These are phyloP conservation scores for Pelecanus crispus DNA, from an alignment of 2,113 vertebrate genomes.

Conservation along the genomic window DNA sequence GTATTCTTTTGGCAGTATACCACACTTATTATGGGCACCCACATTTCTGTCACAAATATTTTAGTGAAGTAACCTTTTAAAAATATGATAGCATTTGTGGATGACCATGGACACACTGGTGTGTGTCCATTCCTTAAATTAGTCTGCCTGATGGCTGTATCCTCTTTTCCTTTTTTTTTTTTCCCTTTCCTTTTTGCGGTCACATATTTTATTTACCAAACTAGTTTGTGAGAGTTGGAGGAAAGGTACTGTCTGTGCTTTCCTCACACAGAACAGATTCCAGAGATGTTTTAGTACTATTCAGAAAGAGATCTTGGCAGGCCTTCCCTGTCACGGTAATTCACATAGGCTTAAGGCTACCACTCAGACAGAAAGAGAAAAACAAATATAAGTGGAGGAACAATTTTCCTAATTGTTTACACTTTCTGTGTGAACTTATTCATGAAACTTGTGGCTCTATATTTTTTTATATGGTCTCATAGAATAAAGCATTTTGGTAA, in stretches of 20 bases:
- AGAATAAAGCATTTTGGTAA: not conserved
- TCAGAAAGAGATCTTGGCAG: conserved; percentile 29
- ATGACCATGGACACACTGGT: not conserved
- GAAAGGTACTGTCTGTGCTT: not conserved
- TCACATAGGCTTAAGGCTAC: conserved; percentile 11
- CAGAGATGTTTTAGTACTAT: conserved; percentile 11
- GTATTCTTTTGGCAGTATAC: not conserved
- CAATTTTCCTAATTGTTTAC: conserved; percentile 9
- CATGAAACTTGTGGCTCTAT: not conserved
- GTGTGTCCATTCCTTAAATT: not conserved
- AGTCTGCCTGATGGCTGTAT: not conserved
- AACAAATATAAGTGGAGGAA: not conserved
- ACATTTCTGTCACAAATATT: not conserved
- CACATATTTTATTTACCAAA: conserved; percentile 27
- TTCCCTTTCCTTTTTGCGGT: not conserved
- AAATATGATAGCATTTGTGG: not conserved
- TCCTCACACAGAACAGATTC: not conserved
- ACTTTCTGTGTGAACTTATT: not conserved
- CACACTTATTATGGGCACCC: not conserved
- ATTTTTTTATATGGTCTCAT: not conserved
- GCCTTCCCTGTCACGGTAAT: not conserved
- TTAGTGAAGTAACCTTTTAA: not conserved
- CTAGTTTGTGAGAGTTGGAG: not conserved
- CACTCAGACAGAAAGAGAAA: conserved; percentile 37
- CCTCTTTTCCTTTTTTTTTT: not conserved